Evolutionary conservation across 2,113 vertebrate species (phyloP), one percentile per base, ranked within the genome.

Genomic region (Empidonax alnorum): DNA sequence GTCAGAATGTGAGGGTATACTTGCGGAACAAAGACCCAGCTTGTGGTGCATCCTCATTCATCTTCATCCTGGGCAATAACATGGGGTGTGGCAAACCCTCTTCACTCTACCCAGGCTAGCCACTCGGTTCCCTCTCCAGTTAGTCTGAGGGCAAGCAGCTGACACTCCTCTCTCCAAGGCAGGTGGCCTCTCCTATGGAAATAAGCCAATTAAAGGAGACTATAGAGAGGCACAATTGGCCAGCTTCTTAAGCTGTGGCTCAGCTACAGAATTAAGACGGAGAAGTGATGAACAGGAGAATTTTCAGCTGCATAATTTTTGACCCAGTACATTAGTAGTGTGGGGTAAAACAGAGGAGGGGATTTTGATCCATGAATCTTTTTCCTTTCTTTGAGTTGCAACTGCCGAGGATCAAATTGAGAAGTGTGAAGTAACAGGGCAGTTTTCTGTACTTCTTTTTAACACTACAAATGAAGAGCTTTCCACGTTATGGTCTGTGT

Each of bases 151-250:
- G 81, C 84, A 87, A 86, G 94, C 93, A 96, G 89, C 93, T 95
- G 93, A 85, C 37, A 25, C 41, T 84, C 75, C 24, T 84, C 84
- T 17, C 49, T 5, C 80, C 89, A 42, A 53, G 75, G 79, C 94
- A 95, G 88, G 68, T 91, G 91, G 93, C 71, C 58, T 74, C 87
- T 90, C 67, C 79, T 80, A 91, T 93, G 91, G 90, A 93, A 96
- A 97, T 96, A 65, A 95, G 63, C 67, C 88, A 94, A 96, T 95
- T 93, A 92, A 92, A 71, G 65, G 49, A 73, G 59, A 8, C 92
- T 94, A 80, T 18, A 84, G 75, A 91, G 35, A 21, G 61, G 44
- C 53, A 87, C 73, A 93, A 87, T 61, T 47, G 72, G 46, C 39
- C 65, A 63, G 87, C 90, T 85, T 55, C 77, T 84, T 85, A 72